Conservation (phyloP, 1,140 invertebrate species). For the Drosophila pallidifrons region DNA sequence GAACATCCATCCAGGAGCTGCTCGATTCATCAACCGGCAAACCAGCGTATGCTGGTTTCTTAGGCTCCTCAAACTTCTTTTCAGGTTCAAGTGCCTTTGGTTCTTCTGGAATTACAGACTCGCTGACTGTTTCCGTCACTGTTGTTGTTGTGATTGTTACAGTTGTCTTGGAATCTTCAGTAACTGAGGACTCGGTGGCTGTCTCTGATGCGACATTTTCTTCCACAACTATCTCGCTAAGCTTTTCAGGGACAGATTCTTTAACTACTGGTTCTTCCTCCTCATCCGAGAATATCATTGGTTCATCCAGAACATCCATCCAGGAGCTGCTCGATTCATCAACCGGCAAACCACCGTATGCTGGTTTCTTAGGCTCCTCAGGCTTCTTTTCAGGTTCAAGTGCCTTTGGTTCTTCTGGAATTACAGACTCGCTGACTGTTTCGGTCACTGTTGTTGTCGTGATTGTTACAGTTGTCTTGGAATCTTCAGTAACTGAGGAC, state of each 20-base stretch:
- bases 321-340: slow-evolving; percentile 74
- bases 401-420: neutral
- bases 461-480: neutral
- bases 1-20: slow-evolving; percentile 71
- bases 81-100: slow-evolving; percentile 12
- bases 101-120: neutral
- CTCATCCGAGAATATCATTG: slow-evolving; percentile 85
- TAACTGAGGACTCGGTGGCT: too few species aligned
- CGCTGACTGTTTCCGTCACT: slow-evolving; percentile 16
- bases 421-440: neutral
- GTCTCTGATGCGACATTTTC: too few species aligned
- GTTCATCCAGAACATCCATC: slow-evolving; percentile 86
- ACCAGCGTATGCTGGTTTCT: slow-evolving; percentile 79
- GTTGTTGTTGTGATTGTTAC: slow-evolving; percentile 20
- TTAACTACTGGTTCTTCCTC: slow-evolving; percentile 72
- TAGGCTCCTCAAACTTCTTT: slow-evolving; percentile 52
- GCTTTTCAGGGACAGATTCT: slow-evolving; percentile 1
- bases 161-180: too few species aligned
- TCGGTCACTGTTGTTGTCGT: slow-evolving; percentile 17
- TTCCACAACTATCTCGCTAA: too few species aligned
- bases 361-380: slow-evolving; percentile 53
- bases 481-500: neutral
- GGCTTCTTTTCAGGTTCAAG: slow-evolving; percentile 10
- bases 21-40: slow-evolving; percentile 85
- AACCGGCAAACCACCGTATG: slow-evolving; percentile 79